Evolutionary conservation across 2,797 vertebrate genomes (phyloP).

Genomic region (Peromyscus aztecus): DNA sequence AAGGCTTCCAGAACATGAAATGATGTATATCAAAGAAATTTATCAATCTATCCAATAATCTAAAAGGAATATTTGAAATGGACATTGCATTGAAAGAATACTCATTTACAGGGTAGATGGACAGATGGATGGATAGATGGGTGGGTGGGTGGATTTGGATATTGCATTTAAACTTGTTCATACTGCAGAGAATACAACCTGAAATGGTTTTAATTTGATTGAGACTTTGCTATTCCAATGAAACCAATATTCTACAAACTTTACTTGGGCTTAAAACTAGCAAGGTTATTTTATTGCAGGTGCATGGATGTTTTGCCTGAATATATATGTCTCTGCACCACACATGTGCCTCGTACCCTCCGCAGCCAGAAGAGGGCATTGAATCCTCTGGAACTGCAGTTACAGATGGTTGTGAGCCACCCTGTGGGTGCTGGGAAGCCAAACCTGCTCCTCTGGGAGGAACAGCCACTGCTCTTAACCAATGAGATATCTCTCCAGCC

Average conservation of each 20-base stretch:
- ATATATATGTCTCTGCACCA: background rate
- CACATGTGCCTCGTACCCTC: background rate
- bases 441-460: background rate
- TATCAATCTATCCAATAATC: background rate
- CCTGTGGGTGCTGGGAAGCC: background rate
- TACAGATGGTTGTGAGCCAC: background rate
- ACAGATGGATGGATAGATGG: background rate
- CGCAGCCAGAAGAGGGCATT: background rate
- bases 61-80: constrained; percentile 42
- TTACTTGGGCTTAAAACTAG: background rate
- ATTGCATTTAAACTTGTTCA: background rate
- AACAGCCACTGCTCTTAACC: background rate
- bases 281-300: background rate
- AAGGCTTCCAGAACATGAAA: background rate
- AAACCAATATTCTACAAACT: background rate
- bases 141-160: background rate
- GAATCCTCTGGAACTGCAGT: background rate
- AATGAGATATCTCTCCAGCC: background rate
- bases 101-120: background rate
- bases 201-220: background rate
- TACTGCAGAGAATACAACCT: background rate
- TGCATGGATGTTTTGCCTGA: background rate
- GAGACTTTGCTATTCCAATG: background rate
- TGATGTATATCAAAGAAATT: constrained; percentile 14
- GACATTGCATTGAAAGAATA: background rate